These are phyloP conservation scores for Spea bombifrons DNA, from an alignment of 2,113 vertebrate genomes.

Conservation along the genomic window DNA sequence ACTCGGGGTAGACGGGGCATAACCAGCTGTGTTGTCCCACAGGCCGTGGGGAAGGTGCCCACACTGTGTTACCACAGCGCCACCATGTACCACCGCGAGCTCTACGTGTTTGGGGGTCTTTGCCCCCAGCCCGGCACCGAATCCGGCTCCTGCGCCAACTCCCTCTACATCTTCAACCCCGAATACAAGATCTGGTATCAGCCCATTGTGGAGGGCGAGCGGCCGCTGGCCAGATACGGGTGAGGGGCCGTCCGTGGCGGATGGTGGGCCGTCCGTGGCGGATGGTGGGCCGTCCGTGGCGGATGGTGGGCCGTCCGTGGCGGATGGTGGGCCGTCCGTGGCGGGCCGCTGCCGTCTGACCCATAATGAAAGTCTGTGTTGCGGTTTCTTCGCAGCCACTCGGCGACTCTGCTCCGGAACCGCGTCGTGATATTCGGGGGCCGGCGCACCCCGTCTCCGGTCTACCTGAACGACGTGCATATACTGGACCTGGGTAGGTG, in stretches of 20 bases:
- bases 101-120: constrained; percentile 83
- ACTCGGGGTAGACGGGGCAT: not conserved
- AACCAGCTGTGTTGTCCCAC: constrained; percentile 19
- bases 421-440: constrained; percentile 84
- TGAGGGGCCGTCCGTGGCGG: constrained; percentile 55
- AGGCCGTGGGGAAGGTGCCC: constrained; percentile 80
- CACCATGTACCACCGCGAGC: constrained; percentile 77
- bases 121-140: constrained; percentile 56
- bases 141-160: constrained; percentile 71
- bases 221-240: constrained; percentile 80
- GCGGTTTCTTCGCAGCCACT: constrained; percentile 60
- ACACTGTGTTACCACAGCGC: constrained; percentile 76
- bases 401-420: constrained; percentile 74
- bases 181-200: constrained; percentile 88
- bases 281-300: too few species aligned
- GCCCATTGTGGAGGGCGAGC: constrained; percentile 83
- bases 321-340: not conserved
- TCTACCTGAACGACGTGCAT: constrained; percentile 79
- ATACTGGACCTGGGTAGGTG: constrained; percentile 79
- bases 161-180: constrained; percentile 82
- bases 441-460: constrained; percentile 64
- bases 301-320: too few species aligned
- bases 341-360: not conserved
- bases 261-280: not conserved
- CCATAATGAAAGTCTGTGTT: too few species aligned